Conservation (phyloP, 2,888 invertebrate genomes). For the Rutpela maculata region DNA sequence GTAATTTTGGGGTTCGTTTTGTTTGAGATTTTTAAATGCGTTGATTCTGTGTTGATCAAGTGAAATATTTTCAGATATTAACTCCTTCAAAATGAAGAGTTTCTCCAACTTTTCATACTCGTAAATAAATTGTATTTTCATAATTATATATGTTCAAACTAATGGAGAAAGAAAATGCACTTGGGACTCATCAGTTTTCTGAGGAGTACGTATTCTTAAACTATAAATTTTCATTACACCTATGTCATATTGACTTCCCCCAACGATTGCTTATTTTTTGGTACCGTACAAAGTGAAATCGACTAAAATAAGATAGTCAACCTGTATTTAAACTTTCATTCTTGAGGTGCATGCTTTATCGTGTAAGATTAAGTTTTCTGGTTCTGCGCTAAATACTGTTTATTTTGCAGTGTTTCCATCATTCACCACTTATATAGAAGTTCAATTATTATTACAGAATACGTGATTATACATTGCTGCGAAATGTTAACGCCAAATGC, state of each 20-base stretch:
- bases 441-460: slow-evolving; percentile 12
- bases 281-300: slow-evolving; percentile 20
- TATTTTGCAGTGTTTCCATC: not conserved
- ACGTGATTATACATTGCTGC: slow-evolving; percentile 22
- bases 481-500: slow-evolving; percentile 39
- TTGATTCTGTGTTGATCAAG: no score
- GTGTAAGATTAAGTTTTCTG: slow-evolving; percentile 2
- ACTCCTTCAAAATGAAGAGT: no score
- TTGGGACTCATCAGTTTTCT: no score
- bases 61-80: no score
- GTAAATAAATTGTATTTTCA: no score
- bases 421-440: not conserved
- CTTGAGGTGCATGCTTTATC: not conserved
- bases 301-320: slow-evolving; percentile 22
- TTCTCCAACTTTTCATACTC: no score
- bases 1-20: no score
- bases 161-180: no score
- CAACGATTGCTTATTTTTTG: slow-evolving; percentile 16
- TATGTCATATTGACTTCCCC: not conserved
- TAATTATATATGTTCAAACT: no score
- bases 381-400: not conserved
- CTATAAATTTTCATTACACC: no score
- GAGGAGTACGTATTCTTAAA: no score
- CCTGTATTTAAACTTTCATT: slow-evolving; percentile 20
- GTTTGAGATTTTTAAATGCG: no score